phyloP scores from a whole-genome alignment of 2,113 vertebrate species.

The Ciconia maguari region DNA sequence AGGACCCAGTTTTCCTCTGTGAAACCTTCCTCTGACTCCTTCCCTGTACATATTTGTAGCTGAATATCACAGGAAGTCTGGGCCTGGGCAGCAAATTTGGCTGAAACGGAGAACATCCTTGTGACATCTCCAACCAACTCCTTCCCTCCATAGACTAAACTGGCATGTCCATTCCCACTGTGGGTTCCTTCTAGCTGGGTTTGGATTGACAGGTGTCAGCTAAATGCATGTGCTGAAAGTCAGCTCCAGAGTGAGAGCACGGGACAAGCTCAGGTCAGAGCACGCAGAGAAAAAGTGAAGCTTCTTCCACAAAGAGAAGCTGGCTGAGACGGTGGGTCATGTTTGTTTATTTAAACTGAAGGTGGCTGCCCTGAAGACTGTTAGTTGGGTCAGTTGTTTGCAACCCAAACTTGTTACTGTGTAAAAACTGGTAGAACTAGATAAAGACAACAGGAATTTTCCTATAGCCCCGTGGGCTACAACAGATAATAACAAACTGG shows the following conservation, averaged over 20 bases:
- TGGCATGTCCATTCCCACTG: rapidly evolving
- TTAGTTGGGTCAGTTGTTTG: constrained; percentile 61
- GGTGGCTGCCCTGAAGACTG: constrained; percentile 33
- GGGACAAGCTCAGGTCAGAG: background rate
- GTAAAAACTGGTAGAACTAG: constrained; percentile 73
- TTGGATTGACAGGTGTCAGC: background rate
- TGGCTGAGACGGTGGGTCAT: background rate
- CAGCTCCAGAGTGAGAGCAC: background rate
- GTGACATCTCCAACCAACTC: background rate
- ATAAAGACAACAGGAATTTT: constrained; percentile 61
- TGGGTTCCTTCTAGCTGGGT: background rate
- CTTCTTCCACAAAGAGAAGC: background rate
- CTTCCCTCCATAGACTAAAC: rapidly evolving
- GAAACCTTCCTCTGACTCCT: background rate
- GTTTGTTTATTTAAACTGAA: constrained; percentile 41
- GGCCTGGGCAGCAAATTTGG: background rate
- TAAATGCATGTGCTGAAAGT: background rate
- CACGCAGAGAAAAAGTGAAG: background rate
- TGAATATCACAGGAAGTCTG: background rate
- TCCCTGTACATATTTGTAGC: background rate
- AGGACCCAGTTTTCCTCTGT: background rate
- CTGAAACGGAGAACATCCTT: background rate
- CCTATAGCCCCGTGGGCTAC: constrained; percentile 63
- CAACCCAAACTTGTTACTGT: constrained; percentile 52
- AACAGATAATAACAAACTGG: constrained; percentile 43